Percentiles rank a stretch among this genome's conserved stretches.
phyloP scores from a whole-genome alignment of 2,113 vertebrate genomes.

The Phalacrocorax aristotelis region DNA sequence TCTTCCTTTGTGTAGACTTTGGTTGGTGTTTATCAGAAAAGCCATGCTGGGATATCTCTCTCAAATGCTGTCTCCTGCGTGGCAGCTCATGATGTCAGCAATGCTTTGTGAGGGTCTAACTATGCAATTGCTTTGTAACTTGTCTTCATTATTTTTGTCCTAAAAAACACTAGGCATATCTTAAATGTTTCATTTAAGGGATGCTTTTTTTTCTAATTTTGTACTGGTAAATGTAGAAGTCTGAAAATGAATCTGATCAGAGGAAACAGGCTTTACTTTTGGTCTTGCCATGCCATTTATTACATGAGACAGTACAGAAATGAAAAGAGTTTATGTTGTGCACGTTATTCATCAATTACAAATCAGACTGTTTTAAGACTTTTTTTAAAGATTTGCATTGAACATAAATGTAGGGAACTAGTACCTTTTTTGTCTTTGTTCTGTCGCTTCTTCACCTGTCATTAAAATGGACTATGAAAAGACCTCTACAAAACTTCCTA shows the following conservation, averaged over 20 bases:
- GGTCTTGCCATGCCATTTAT: neutral
- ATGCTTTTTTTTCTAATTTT: neutral
- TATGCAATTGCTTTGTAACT: neutral
- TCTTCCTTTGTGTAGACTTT: neutral
- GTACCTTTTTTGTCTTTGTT: conserved; percentile 7
- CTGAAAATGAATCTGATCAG: neutral
- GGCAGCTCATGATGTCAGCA: neutral
- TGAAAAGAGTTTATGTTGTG: neutral
- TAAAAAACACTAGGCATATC: neutral
- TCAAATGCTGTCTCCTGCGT: neutral
- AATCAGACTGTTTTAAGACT: neutral
- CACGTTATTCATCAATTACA: neutral
- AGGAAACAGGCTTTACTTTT: conserved; percentile 11
- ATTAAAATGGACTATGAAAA: neutral
- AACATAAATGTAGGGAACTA: neutral
- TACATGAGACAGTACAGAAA: neutral
- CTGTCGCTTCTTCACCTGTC: neutral
- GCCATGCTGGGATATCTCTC: neutral
- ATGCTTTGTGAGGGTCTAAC: neutral
- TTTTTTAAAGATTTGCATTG: neutral
- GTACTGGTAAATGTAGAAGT: neutral
- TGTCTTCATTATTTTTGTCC: neutral
- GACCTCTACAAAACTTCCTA: neutral
- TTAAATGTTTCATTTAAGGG: neutral
- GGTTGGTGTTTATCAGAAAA: neutral